Conservation (phyloP, 1,140 invertebrate species). For the Heliconius nattereri region DNA sequence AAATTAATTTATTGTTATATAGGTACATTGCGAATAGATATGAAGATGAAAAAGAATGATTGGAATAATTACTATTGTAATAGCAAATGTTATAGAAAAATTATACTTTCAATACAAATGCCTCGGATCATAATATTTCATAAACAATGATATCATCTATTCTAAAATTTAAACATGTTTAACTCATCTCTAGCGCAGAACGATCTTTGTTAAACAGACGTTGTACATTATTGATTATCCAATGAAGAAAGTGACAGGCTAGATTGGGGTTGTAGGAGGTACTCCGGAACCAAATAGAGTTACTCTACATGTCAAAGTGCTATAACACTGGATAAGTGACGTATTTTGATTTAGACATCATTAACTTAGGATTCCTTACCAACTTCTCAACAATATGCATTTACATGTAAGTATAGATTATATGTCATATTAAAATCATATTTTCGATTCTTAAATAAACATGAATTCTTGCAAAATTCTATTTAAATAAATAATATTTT, state of each 20-base stretch:
- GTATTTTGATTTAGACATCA: constrained; percentile 21
- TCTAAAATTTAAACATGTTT: constrained; percentile 18
- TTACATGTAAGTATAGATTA: constrained; percentile 25
- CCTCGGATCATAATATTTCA: neutral
- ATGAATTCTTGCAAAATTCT: too few relatives aligned
- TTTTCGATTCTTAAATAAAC: too few relatives aligned
- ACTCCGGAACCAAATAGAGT: neutral
- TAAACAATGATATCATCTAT: constrained; percentile 20
- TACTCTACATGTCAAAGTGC: neutral
- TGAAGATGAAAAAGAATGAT: too few relatives aligned
- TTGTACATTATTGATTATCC: neutral
- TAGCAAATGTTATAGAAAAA: neutral
- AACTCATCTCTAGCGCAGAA: neutral
- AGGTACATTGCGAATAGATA: too few relatives aligned
- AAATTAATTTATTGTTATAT: too few relatives aligned
- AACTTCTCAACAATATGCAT: constrained; percentile 30
- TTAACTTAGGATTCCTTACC: constrained; percentile 22
- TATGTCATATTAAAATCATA: neutral
- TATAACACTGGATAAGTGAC: constrained; percentile 31
- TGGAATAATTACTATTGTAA: too few relatives aligned
- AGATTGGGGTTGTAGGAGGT: neutral
- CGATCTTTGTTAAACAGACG: neutral
- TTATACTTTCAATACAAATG: neutral
- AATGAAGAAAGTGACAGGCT: constrained; percentile 13
- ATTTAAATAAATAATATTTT: too few relatives aligned